Conservation (phyloP, 2,888 invertebrate genomes). For the Chironomus tentans region DNA sequence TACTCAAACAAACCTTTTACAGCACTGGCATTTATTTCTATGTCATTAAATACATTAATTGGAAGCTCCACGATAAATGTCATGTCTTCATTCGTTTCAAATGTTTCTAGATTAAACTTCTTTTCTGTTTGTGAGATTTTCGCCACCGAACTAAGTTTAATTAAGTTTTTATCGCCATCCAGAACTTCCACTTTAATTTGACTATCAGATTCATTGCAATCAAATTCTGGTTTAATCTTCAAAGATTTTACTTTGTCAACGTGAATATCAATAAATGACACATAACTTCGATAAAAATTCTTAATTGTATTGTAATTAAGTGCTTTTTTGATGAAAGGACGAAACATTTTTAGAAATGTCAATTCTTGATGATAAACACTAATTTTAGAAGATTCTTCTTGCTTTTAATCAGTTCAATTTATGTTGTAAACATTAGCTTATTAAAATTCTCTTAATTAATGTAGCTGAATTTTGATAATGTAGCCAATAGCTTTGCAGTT, state of each 20-base stretch:
- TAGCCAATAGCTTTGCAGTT: too few relatives aligned
- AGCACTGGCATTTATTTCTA: not conserved
- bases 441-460: too few relatives aligned
- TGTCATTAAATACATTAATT: not conserved
- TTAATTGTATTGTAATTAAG: not conserved
- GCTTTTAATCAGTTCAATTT: too few relatives aligned
- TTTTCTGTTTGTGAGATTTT: not conserved
- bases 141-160: not conserved
- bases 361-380: too few relatives aligned
- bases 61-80: not conserved
- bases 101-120: not conserved
- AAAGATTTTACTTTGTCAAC: not conserved
- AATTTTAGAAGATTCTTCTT: too few relatives aligned
- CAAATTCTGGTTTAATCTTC: not conserved
- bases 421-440: too few relatives aligned
- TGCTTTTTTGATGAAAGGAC: not conserved
- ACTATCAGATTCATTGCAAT: not conserved
- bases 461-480: too few relatives aligned
- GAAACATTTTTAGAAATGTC: not conserved
- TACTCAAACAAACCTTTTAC: not conserved
- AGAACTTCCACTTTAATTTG: not conserved
- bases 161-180: not conserved
- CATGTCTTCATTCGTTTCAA: not conserved
- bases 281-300: not conserved
- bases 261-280: not conserved